A percentile compares a stretch with the other conserved stretches of the same genome.
Conservation (phyloP, 2,888 invertebrate genomes). For the Cremastinae sp. region DNA sequence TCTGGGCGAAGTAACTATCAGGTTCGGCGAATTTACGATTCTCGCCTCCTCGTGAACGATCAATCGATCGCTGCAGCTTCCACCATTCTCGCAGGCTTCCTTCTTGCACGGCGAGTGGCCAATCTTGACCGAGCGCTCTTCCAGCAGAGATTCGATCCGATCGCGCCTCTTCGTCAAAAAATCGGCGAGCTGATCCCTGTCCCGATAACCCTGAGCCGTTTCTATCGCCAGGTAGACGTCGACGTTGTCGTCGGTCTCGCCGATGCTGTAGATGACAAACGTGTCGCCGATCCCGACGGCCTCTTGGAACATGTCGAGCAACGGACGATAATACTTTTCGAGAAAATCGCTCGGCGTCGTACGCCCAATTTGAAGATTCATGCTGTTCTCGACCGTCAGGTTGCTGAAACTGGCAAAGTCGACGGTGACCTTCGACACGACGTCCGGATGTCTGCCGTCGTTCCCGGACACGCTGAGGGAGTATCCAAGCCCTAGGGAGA, state of each 20-base stretch:
- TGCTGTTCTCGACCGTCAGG: constrained; percentile 90
- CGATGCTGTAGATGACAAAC: constrained; percentile 87
- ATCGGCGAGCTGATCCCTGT: constrained; percentile 85
- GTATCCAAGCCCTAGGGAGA: constrained; percentile 84
- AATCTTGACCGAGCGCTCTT: constrained; percentile 84
- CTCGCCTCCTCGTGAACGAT: constrained; percentile 86
- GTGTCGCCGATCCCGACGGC: constrained; percentile 85
- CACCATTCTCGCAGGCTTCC: constrained; percentile 89
- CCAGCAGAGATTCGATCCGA: constrained; percentile 85
- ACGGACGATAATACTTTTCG: constrained; percentile 87
- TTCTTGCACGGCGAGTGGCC: constrained; percentile 90
- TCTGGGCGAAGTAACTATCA: constrained; percentile 92
- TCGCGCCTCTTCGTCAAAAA: constrained; percentile 85
- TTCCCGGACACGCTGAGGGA: constrained; percentile 92
- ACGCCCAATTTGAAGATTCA: constrained; percentile 89
- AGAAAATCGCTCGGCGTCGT: constrained; percentile 89
- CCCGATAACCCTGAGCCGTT: constrained; percentile 83
- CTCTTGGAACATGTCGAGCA: constrained; percentile 87
- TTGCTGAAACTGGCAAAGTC: constrained; percentile 92
- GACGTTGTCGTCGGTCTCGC: constrained; percentile 85
- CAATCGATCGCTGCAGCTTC: constrained; percentile 87
- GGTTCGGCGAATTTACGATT: constrained; percentile 89
- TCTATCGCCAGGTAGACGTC: constrained; percentile 88
- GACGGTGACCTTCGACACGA: constrained; percentile 92
- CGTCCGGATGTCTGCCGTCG: constrained; percentile 93